phyloP scores from a whole-genome alignment of 1,140 invertebrate species.

The Protaetia brevitarsis region DNA sequence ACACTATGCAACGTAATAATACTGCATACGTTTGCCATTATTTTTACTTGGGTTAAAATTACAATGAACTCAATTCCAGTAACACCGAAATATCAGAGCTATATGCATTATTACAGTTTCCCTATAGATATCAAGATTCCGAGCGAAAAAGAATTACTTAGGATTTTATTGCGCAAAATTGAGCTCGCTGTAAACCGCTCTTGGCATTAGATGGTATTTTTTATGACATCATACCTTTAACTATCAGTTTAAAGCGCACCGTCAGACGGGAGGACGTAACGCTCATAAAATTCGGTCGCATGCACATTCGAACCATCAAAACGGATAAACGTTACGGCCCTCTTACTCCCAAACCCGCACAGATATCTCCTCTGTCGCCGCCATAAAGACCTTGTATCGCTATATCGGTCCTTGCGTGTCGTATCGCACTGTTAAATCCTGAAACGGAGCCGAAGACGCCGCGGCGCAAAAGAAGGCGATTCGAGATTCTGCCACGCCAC shows the following conservation, averaged over 20 bases:
- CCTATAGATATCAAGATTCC: no score
- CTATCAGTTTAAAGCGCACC: slow-evolving; percentile 9
- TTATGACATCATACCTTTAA: slow-evolving; percentile 7
- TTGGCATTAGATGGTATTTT: background rate
- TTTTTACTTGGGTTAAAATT: no score
- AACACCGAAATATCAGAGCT: no score
- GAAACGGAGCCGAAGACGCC: slow-evolving; percentile 4
- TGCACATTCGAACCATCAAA: slow-evolving; percentile 14
- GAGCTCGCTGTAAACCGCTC: background rate
- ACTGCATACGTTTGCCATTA: no score
- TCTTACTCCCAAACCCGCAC: background rate
- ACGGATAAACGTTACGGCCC: slow-evolving; percentile 6
- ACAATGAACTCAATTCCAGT: no score
- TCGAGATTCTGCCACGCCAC: background rate
- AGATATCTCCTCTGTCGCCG: slow-evolving; percentile 3
- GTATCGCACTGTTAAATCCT: slow-evolving; percentile 14
- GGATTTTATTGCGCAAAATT: slow-evolving; percentile 4
- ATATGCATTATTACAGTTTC: no score
- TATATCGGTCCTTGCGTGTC: slow-evolving; percentile 7
- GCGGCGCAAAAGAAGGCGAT: background rate
- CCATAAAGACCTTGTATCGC: slow-evolving; percentile 14
- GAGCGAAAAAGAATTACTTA: background rate
- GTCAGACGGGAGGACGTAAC: slow-evolving; percentile 9
- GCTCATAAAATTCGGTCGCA: slow-evolving; percentile 14
- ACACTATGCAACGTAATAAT: no score